Base-by-base conservation (phyloP, 2,797 vertebrate species). In the Natrix natrix region DNA sequence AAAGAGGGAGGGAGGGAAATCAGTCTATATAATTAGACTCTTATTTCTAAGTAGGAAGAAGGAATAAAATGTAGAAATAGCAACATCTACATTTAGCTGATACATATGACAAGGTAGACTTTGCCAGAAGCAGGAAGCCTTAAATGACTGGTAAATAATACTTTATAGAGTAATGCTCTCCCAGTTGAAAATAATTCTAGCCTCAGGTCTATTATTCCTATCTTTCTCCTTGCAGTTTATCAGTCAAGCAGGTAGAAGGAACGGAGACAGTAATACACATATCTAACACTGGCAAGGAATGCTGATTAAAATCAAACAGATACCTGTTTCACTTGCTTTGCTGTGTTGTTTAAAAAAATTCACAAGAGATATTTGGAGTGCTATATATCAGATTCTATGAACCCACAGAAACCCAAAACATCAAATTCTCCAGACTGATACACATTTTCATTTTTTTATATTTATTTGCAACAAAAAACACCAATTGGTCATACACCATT, bases 361-460 rank as follows among this genome's bases (percentile, higher is more conserved):
- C 20, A 83, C 74, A 83, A 48, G 20, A 12, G 8, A 4, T 48
- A 48, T 83, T 83, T 48, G 20, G 20, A 83, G 43, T 48, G 4
- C 22, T 48, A 8, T 48, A 8, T 48, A 83, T 78, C 37, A 22
- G 7, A 78, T 78, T 22, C 74, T 78, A 22, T 43, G 20, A 78
- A 78, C 4, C 43, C 20, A 48, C 43, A 83, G 43, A 48, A 83
- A 48, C 20, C 37, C 37, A 48, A 83, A 48, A 24, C 37, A 22
- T 48, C 37, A 92, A 52, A n/a, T 28, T 54, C 4, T 7, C 26
- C 0, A 26, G 1, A 16, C 60, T 52, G 32, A 28, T 4, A 1
- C 13, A 0, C 5, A n/a, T 0, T 0, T 0, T 28, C 0, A 0
- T 6, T 7, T 93, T 13, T 28, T 89, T 10, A 16, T 48, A 28